Base-by-base conservation (phyloP, 1,140 invertebrate genomes). In the Hetaerina americana region DNA sequence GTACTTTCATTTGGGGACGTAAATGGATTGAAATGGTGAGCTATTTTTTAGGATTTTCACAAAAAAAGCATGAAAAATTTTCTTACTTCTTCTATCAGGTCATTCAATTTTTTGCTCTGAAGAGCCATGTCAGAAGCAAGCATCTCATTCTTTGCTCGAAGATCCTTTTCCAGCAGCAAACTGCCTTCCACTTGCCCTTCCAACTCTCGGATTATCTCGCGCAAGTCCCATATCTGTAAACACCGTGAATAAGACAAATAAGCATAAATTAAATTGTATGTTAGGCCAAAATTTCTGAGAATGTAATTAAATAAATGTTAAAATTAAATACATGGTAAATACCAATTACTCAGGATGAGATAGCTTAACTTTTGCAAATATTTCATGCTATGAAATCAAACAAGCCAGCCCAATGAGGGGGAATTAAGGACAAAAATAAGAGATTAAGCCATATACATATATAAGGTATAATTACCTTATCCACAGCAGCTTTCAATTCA, bases 131-230 rank as follows among this genome's bases (percentile, higher is more conserved):
- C 40, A 2, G 22, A 2, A 5, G 22, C 22, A 18, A 57, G 40
- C 15, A 18, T 57, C 22, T 85, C 85, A 28, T 76, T 77, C 66
- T 84, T 80, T 0, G 73, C 79, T 77, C 40, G 15, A 57, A 57
- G 40, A 57, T 57, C 40, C 22, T 57, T 1, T 57, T 57, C 40
- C 10, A 57, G 15, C 22, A 18, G 40, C 15, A 18, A n/a, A 2
- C 91, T 90, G 6, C 80, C 79, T 75, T 90, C 87, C 0, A 93
- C 77, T 74, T 92, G 89, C 8, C 80, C 81, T 76, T 94, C 92
- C 28, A 92, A 79, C 73, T 92, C 89, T 0, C 82, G 79, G 66
- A 95, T 91, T 68, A 93, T 89, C 40, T 94, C 89, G 29, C 90
- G 82, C 3, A 92, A 79, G 6, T 89, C 82, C 72, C 83, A 82